Base-by-base conservation (phyloP, 2,113 vertebrate genomes). In the Nothoprocta pentlandii region DNA sequence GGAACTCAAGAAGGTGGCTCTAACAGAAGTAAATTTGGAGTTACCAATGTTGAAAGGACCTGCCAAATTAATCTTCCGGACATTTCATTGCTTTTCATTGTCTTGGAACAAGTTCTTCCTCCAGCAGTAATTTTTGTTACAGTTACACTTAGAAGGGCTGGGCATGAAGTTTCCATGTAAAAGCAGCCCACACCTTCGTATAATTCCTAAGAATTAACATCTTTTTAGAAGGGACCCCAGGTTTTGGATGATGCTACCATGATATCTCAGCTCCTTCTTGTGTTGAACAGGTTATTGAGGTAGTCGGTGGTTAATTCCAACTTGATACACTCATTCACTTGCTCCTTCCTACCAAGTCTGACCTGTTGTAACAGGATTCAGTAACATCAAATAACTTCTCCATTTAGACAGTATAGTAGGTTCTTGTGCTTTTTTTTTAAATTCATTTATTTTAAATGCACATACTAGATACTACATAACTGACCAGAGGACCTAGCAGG, bases 371-470 rank as follows among this genome's bases (percentile, higher is more conserved):
- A 68, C 32, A 6, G 14, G 79, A 75, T 69, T 54, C 25, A 25
- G 8, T 36, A 68, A 25, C 4, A 87, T 9, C 32, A 81, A 62
- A 63, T 16, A 70, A 77, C 1, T 0, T 16, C 3, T 63, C 23
- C 51, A 61, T 71, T 70, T 61, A 74, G 39, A 36, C 9, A 89
- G 56, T 14, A 15, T 2, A 86, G 19, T 0, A 64, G 6, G 6
- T 28, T 70, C 46, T 36, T 1, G 0, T 32, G 54, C 9, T 41
- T 59, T 16, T 8, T 1, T 3, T 4, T 34, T 34, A 34, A 34
- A 0, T 4, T 3, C 4, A 6, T 61, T 32, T 64, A 6, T 79
- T 78, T 54, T 56, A 51, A 87, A 49, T 11, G 41, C 12, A 61
- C 7, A 3, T 75, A 49, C 4, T 32, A 51, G 32, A 79, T 2